Percentiles rank a stretch among this genome's conserved stretches.
These are phyloP conservation scores for Mus musculus DNA, from an alignment of 2,113 vertebrate genomes.

Conservation along the genomic window DNA sequence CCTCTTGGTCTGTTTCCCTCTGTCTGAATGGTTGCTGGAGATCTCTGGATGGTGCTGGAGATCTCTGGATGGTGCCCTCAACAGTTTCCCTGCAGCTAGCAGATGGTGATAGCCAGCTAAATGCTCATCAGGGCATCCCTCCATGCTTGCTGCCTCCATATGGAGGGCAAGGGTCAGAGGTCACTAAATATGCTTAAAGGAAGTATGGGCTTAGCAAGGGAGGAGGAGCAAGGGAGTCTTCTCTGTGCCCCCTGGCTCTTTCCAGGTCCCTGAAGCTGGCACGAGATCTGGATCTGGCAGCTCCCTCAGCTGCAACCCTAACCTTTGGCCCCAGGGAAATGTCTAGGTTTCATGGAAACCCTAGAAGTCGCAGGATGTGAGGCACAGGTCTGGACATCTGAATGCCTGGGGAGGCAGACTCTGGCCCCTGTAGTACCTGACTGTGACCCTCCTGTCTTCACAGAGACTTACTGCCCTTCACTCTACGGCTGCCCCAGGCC, in stretches of 20 bases:
- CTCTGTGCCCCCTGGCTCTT: no score
- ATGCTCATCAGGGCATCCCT: no score
- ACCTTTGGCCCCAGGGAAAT: not conserved
- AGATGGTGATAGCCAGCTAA: no score
- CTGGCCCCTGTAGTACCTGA: not conserved
- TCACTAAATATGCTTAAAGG: not conserved
- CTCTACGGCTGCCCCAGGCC: conserved; percentile 91
- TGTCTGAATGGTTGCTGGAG: not conserved
- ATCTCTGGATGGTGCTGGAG: not conserved
- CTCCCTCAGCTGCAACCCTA: not conserved
- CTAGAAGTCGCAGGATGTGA: rapidly evolving
- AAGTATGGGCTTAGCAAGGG: not conserved
- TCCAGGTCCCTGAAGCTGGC: not conserved
- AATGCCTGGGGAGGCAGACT: not conserved
- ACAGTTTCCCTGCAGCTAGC: not conserved
- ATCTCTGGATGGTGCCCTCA: not conserved
- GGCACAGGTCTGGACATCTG: not conserved
- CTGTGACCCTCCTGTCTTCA: conserved; percentile 43
- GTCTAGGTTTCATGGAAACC: not conserved
- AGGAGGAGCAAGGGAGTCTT: not conserved
- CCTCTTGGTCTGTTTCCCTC: not conserved
- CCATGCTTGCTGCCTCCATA: rapidly evolving
- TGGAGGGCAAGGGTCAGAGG: not conserved
- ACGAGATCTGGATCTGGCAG: rapidly evolving
- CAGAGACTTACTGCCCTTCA: conserved; percentile 94